These are phyloP conservation scores for Nephila pilipes DNA, from an alignment of 1,140 invertebrate species.

Conservation along the genomic window DNA sequence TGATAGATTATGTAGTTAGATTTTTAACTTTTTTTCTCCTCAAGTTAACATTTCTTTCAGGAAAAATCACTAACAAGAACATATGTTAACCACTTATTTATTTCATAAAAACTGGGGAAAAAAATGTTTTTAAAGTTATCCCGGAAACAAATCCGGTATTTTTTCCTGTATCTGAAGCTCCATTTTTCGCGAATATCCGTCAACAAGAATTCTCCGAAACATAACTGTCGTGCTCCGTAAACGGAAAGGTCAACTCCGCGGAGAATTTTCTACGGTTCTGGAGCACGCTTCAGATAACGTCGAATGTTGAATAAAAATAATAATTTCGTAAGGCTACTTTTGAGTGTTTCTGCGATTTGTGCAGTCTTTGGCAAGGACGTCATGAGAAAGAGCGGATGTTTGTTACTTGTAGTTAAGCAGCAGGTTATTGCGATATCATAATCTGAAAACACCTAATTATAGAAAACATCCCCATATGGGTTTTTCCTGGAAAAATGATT, in stretches of 20 bases:
- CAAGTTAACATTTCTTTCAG: no score
- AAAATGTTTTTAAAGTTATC: neutral
- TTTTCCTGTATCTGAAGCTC: neutral
- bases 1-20: no score
- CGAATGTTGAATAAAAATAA: neutral
- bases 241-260: neutral
- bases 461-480: constrained; percentile 1
- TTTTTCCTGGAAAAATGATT: neutral
- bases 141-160: neutral
- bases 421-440: neutral
- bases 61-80: neutral
- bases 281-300: neutral
- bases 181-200: neutral
- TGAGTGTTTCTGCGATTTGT: neutral
- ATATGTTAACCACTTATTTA: neutral
- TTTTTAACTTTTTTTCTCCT: no score
- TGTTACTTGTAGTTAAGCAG: neutral
- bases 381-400: neutral
- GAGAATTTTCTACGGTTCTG: neutral
- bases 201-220: neutral
- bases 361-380: constrained; percentile 16
- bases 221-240: neutral
- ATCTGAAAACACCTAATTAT: constrained; percentile 10
- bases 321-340: neutral
- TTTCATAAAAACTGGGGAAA: neutral